A percentile compares a stretch with the other conserved stretches of the same genome.
These are phyloP conservation scores for Sinopyrophorus schimmeli DNA, from an alignment of 2,888 invertebrate genomes.

Conservation along the genomic window DNA sequence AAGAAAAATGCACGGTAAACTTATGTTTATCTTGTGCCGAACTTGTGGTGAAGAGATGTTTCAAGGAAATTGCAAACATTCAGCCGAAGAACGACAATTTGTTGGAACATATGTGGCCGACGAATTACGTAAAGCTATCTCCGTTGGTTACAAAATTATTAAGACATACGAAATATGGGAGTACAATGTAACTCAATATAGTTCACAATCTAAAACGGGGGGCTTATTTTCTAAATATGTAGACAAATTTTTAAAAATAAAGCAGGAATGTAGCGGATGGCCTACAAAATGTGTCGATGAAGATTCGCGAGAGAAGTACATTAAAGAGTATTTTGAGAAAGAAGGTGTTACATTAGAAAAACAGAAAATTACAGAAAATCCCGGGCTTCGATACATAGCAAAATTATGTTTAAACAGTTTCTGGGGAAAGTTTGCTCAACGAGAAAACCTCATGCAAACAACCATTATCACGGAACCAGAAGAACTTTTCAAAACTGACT, in stretches of 20 bases:
- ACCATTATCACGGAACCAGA: too few relatives aligned
- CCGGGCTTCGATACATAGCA: too few relatives aligned
- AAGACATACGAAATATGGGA: constrained; percentile 6
- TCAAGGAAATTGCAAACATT: not conserved
- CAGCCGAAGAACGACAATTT: not conserved
- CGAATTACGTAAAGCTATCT: constrained; percentile 1
- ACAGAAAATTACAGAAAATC: too few relatives aligned
- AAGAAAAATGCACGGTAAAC: not conserved
- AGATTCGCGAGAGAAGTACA: too few relatives aligned
- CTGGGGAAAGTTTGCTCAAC: too few relatives aligned
- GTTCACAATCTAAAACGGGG: not conserved
- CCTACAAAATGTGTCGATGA: too few relatives aligned
- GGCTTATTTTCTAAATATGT: constrained; percentile 24
- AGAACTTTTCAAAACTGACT: too few relatives aligned
- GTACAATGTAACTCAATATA: not conserved
- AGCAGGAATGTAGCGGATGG: too few relatives aligned
- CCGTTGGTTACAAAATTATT: not conserved
- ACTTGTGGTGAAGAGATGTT: not conserved
- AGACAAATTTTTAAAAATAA: constrained; percentile 4
- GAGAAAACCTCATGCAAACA: too few relatives aligned
- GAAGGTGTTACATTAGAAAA: too few relatives aligned
- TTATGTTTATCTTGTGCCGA: constrained; percentile 8
- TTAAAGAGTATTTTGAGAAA: too few relatives aligned
- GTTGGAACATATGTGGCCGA: not conserved
- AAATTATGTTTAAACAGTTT: too few relatives aligned